These are phyloP conservation scores for Cerastis rubricosa DNA, from an alignment of 2,888 invertebrate genomes.

Conservation along the genomic window DNA sequence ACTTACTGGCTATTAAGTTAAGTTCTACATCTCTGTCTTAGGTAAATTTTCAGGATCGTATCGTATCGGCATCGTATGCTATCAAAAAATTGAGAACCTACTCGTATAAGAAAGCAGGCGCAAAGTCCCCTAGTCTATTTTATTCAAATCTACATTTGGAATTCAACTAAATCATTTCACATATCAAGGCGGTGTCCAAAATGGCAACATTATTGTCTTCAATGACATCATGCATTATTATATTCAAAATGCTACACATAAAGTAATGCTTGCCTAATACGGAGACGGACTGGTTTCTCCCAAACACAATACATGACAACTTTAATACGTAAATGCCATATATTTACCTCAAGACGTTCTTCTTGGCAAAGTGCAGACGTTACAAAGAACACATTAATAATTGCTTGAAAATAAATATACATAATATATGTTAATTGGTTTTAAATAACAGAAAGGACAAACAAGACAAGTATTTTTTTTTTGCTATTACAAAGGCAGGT, in stretches of 20 bases:
- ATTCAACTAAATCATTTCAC: slow-evolving; percentile 23
- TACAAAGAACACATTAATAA: slow-evolving; percentile 4
- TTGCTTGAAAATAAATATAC: background rate
- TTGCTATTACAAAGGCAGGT: background rate
- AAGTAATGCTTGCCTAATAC: slow-evolving; percentile 42
- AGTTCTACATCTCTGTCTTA: background rate
- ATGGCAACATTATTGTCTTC: slow-evolving; percentile 40
- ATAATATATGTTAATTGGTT: background rate
- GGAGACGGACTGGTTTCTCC: slow-evolving; percentile 52
- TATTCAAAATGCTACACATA: slow-evolving; percentile 43
- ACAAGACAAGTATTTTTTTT: background rate
- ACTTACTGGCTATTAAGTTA: background rate
- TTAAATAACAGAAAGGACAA: background rate
- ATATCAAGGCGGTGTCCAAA: slow-evolving; percentile 36
- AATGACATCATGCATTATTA: slow-evolving; percentile 58
- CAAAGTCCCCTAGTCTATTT: background rate
- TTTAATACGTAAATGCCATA: slow-evolving; percentile 39
- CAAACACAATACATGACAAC: slow-evolving; percentile 17
- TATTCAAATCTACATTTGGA: slow-evolving; percentile 1
- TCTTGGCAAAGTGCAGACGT: background rate
- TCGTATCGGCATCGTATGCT: too few species aligned
- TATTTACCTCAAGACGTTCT: slow-evolving; percentile 48
- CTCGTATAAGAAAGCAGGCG: too few species aligned
- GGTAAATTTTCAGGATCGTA: background rate
- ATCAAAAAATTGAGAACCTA: background rate